These are phyloP conservation scores for Euzophera pinguis DNA, from an alignment of 2,888 invertebrate genomes.

Conservation along the genomic window DNA sequence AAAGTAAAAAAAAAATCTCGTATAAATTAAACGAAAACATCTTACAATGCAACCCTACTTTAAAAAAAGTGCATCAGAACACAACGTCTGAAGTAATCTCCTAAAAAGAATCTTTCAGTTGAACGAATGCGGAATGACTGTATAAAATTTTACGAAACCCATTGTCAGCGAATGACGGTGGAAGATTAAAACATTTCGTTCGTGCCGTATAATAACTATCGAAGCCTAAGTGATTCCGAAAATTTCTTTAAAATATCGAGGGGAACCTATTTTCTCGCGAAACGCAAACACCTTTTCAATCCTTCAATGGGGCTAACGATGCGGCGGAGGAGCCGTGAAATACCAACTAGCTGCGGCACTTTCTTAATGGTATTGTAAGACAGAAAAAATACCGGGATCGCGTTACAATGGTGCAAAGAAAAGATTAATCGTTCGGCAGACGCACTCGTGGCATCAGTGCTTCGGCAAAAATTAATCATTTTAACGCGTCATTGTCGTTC, in stretches of 20 bases:
- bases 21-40: slow-evolving; percentile 11
- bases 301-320: slow-evolving; percentile 69
- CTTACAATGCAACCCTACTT: slow-evolving; percentile 28
- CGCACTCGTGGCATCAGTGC: slow-evolving; percentile 55
- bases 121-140: slow-evolving; percentile 67
- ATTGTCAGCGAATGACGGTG: slow-evolving; percentile 74
- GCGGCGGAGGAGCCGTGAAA: slow-evolving; percentile 53
- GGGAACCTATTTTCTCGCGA: slow-evolving; percentile 73
- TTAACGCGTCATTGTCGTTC: slow-evolving; percentile 74
- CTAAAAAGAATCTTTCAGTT: slow-evolving; percentile 42
- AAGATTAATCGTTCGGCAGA: slow-evolving; percentile 73
- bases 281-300: slow-evolving; percentile 80
- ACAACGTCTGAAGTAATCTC: slow-evolving; percentile 25
- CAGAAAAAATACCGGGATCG: slow-evolving; percentile 74
- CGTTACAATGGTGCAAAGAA: slow-evolving; percentile 70
- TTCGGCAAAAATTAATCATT: slow-evolving; percentile 75
- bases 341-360: slow-evolving; percentile 76
- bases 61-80: slow-evolving; percentile 36
- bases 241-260: slow-evolving; percentile 64
- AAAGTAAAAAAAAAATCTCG: background rate
- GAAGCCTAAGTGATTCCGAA: slow-evolving; percentile 74
- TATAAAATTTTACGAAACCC: slow-evolving; percentile 57
- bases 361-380: slow-evolving; percentile 77
- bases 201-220: slow-evolving; percentile 72
- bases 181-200: slow-evolving; percentile 75